These are phyloP conservation scores for Drosophila pandora DNA, from an alignment of 1,140 invertebrate genomes.

Conservation along the genomic window DNA sequence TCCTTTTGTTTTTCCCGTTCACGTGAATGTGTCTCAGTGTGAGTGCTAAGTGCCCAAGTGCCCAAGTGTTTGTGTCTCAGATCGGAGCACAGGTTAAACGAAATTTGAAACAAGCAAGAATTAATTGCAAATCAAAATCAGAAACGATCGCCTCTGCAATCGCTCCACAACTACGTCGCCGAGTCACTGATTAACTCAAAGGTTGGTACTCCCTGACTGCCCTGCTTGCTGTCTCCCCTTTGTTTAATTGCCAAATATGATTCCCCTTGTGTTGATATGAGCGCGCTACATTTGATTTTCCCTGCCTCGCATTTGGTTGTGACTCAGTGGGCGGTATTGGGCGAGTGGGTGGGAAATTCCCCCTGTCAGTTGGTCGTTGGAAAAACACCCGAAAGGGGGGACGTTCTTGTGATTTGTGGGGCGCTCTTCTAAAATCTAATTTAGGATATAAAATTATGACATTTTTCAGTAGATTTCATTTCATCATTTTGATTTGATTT, in stretches of 20 bases:
- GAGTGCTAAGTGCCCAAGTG: slow-evolving; percentile 5
- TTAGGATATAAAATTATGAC: no score
- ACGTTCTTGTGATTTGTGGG: not conserved
- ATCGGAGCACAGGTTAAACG: slow-evolving; percentile 17
- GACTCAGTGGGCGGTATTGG: slow-evolving; percentile 46
- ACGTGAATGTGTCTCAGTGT: slow-evolving; percentile 13
- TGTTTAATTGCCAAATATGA: slow-evolving; percentile 23
- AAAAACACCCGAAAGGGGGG: slow-evolving; percentile 4
- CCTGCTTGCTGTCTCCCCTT: slow-evolving; percentile 3
- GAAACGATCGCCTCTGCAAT: slow-evolving; percentile 26
- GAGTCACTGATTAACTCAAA: slow-evolving; percentile 57
- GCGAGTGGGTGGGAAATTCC: slow-evolving; percentile 23
- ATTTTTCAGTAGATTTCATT: no score
- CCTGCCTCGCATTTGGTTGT: slow-evolving; percentile 17
- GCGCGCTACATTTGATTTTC: slow-evolving; percentile 20
- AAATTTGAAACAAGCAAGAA: slow-evolving; percentile 42
- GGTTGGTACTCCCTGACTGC: slow-evolving; percentile 23
- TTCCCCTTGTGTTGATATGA: slow-evolving; percentile 45
- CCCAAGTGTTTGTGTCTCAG: slow-evolving; percentile 4
- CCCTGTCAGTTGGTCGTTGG: not conserved
- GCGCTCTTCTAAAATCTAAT: no score
- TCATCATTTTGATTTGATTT: no score
- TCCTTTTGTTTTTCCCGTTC: slow-evolving; percentile 37
- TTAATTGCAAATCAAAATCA: slow-evolving; percentile 5
- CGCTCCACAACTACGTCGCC: slow-evolving; percentile 29